Evolutionary conservation across 23 tunicate genomes (phyloP), one percentile per base, ranked within the genome.

Genomic region (Halocynthia aurantium): DNA sequence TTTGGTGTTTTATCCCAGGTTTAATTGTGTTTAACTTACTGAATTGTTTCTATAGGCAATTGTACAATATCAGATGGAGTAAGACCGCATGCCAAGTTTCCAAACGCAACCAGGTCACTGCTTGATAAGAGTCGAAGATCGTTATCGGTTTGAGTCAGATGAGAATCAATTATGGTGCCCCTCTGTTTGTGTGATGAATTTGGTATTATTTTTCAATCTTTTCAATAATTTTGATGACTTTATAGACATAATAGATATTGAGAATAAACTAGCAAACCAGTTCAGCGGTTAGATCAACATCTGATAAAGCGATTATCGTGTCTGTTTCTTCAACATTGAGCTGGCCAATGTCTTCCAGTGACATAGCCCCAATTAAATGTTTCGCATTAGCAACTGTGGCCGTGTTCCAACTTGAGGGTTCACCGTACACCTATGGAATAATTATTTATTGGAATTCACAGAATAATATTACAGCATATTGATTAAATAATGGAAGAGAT

Each of bases 341-440:
- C 44, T 22, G 7, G 7, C 19, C n/a, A 55, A 81, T 80, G 75
- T 86, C 74, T 6, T 57, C 1, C 19, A 8, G 44, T 20, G 91
- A 52, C 57, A 86, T 57, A 12, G 58, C 82, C 5, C 52, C 69
- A 8, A 86, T 71, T 51, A 86, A 60, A 57, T 86, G 56, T 53
- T 86, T 80, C 6, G 91, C 91, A 65, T 86, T 85, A 15, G 80
- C 55, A 10, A 86, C 55, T 55, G 21, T 77, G 52, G 64, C 49
- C 8, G 64, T 53, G 10, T 61, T 68, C 91, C 91, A 86, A 17
- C 67, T 51, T 6, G 65, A 40, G n/a, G 80, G 22, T 70, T 53
- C 8, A 7, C 58, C 70, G 15, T 80, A 77, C 69, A 69, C 76
- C 87, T 83, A 81, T 50, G 51, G 53, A 82, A 17, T 72, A 51